Evolutionary conservation across 2,888 invertebrate species (phyloP), one percentile per base, ranked within the genome.

Genomic region (Yponomeuta plumbellus): DNA sequence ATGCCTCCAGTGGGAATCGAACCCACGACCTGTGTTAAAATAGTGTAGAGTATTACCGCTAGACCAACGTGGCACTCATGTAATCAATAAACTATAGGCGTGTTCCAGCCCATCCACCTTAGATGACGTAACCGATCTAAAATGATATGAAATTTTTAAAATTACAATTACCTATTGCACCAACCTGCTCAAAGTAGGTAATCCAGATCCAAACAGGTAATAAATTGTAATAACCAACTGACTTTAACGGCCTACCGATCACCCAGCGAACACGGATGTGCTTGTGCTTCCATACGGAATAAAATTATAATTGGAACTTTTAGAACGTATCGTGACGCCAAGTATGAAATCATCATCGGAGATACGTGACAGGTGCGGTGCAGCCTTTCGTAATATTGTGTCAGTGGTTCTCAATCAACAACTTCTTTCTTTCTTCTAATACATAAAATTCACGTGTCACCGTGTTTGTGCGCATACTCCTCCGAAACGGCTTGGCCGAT

Each of bases 361-460:
- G 59, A 59, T 59, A 10, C 59, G 59, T 59, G 59, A 59, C 59
- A 22, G 23, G 57, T 57, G n/a, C 21, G 23, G 57, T 57, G n/a
- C 21, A n/a, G 21, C 34, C 58, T 59, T 59, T 59, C 59, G 59
- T 59, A 52, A 52, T 17, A 59, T 57, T 21, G 20, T n/a, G 20
- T 11, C 57, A 20, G 57, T 10, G 57, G 17, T 57, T 57, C 57
- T 57, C 57, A n/a, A 57, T 10, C 57, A n/a, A n/a, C 6, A n/a
- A 56, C 13, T 26, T 2, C 5, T n/a, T n/a, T n/a, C n/a, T n/a
- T n/a, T n/a, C n/a, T n/a, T n/a, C n/a, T n/a, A n/a, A n/a, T n/a
- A n/a, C n/a, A n/a, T n/a, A n/a, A n/a, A n/a, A n/a, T n/a, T n/a
- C n/a, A n/a, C n/a, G n/a, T n/a, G n/a, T n/a, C n/a, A n/a, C n/a